Evolutionary conservation across 2,888 invertebrate genomes (phyloP).

Genomic region (Neocrepidodera transversa): DNA sequence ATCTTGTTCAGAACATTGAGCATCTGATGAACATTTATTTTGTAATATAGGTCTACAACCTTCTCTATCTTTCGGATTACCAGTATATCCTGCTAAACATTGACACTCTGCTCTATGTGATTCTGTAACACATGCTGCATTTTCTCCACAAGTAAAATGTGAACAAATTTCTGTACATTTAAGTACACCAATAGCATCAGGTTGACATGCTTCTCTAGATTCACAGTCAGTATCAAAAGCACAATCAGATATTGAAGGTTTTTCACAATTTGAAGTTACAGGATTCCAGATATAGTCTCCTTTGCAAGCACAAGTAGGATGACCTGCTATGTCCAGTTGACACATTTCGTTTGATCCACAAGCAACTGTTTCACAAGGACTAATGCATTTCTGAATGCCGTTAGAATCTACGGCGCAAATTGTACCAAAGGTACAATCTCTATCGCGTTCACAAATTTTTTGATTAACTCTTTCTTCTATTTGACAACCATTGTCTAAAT

Average conservation of each 20-base stretch:
- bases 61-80: conserved; percentile 88
- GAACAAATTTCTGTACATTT: conserved; percentile 82
- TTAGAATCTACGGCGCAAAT: conserved; percentile 72
- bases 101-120: conserved; percentile 81
- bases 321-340: conserved; percentile 69
- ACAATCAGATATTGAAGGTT: conserved; percentile 87
- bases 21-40: conserved; percentile 80
- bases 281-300: conserved; percentile 85
- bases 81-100: conserved; percentile 82
- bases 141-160: conserved; percentile 83
- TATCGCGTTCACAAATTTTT: conserved; percentile 71
- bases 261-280: conserved; percentile 80
- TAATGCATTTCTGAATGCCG: conserved; percentile 73
- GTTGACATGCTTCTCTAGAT: conserved; percentile 74
- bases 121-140: conserved; percentile 79
- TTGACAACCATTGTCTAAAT: conserved; percentile 80
- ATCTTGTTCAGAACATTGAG: conserved; percentile 84
- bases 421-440: conserved; percentile 75
- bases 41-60: conserved; percentile 80
- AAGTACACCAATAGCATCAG: conserved; percentile 84
- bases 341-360: conserved; percentile 87
- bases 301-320: conserved; percentile 81
- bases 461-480: conserved; percentile 67
- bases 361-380: conserved; percentile 80
- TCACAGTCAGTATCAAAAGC: conserved; percentile 74